phyloP scores from a whole-genome alignment of 2,888 invertebrate genomes.

The Drosophila seclusa region DNA sequence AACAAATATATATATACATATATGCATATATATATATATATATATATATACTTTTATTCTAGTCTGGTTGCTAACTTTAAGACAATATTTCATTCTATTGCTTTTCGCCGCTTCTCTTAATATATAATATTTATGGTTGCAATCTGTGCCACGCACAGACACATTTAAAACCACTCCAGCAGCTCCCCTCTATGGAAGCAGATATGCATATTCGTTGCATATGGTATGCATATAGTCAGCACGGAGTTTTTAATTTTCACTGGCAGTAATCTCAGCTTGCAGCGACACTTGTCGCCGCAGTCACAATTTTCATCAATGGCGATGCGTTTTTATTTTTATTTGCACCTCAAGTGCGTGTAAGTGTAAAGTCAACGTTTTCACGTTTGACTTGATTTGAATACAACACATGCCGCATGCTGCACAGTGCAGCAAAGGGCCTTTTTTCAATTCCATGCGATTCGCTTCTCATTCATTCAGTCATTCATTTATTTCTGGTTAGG shows the following conservation, averaged over 20 bases:
- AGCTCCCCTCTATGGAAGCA: constrained; percentile 5
- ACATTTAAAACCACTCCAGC: constrained; percentile 49
- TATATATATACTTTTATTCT: neutral
- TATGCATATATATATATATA: too few relatives aligned
- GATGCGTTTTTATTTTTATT: neutral
- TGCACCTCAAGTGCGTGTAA: constrained; percentile 56
- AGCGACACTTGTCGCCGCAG: constrained; percentile 29
- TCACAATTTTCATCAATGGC: constrained; percentile 30
- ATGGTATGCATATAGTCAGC: constrained; percentile 32
- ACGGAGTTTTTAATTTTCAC: constrained; percentile 50
- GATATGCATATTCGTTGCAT: constrained; percentile 12
- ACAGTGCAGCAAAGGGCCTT: constrained; percentile 6
- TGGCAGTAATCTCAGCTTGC: constrained; percentile 33
- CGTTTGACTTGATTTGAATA: constrained; percentile 78
- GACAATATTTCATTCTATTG: neutral
- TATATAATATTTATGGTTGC: constrained; percentile 23
- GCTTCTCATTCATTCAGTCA: constrained; percentile 45
- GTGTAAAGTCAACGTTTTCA: constrained; percentile 73
- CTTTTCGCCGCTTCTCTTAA: neutral
- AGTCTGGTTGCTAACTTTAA: too few relatives aligned
- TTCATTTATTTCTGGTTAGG: constrained; percentile 70
- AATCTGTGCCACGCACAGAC: constrained; percentile 25
- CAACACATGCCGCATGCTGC: constrained; percentile 21
- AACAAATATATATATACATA: too few relatives aligned
- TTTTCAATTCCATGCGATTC: constrained; percentile 29